Evolutionary conservation across 2,113 vertebrate genomes (phyloP).

Genomic region (Takifugu bimaculatus): DNA sequence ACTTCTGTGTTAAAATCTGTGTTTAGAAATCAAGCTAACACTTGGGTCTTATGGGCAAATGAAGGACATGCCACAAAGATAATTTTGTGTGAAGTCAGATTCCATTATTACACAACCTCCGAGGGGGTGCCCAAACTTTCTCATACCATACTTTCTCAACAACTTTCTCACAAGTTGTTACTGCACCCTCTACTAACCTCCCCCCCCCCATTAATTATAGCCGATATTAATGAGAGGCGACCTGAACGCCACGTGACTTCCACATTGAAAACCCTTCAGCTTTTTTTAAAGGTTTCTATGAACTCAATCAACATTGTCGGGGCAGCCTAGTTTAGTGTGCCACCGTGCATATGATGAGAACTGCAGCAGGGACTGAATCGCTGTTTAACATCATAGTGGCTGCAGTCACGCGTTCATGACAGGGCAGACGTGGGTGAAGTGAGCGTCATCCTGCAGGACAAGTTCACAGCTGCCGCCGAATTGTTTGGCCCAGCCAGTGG

Average conservation of each 20-base stretch:
- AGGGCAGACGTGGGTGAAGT: slow-evolving; percentile 59
- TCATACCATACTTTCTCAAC: no score
- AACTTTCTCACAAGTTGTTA: no score
- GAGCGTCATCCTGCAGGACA: slow-evolving; percentile 15
- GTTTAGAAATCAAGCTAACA: no score
- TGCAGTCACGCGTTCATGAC: slow-evolving; percentile 56
- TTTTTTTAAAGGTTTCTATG: slow-evolving; percentile 50
- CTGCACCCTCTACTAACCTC: no score
- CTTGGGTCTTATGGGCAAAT: no score
- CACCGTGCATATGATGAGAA: slow-evolving; percentile 46
- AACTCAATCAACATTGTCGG: slow-evolving; percentile 64
- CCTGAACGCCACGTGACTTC: slow-evolving; percentile 42
- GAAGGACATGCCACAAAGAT: no score
- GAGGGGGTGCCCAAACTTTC: no score
- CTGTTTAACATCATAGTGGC: slow-evolving; percentile 68
- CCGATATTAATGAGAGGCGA: slow-evolving; percentile 15
- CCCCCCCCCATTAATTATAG: no score
- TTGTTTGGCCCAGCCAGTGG: no score
- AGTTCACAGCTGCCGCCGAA: neutral
- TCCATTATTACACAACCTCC: no score
- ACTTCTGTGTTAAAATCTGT: no score
- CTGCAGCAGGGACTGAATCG: slow-evolving; percentile 17
- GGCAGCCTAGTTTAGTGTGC: slow-evolving; percentile 38
- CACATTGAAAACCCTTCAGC: neutral
- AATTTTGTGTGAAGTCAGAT: no score